Evolutionary conservation across 2,888 invertebrate genomes (phyloP).

Genomic region (Zeuzera pyrina): DNA sequence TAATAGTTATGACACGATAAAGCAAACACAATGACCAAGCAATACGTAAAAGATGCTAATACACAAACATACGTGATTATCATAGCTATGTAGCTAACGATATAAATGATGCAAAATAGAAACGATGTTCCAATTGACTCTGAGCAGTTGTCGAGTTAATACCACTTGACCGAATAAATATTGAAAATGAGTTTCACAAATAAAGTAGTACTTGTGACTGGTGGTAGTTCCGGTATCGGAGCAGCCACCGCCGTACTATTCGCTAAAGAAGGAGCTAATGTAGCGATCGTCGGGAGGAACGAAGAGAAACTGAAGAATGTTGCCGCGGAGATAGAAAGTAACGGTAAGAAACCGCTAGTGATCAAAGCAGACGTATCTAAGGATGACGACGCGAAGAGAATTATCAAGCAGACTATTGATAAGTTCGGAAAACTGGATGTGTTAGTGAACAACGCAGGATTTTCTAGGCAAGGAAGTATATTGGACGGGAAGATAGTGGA

Average conservation of each 20-base stretch:
- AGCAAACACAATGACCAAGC: no score
- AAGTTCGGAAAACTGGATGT: slow-evolving; percentile 28
- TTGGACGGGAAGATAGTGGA: slow-evolving; percentile 15
- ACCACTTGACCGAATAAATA: no score
- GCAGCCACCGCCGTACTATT: slow-evolving; percentile 30
- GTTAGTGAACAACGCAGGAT: slow-evolving; percentile 30
- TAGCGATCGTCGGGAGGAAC: slow-evolving; percentile 40
- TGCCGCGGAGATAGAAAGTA: slow-evolving; percentile 23
- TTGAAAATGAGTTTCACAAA: slow-evolving; percentile 35
- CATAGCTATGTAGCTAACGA: no score
- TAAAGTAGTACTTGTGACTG: slow-evolving; percentile 43
- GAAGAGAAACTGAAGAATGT: slow-evolving; percentile 29
- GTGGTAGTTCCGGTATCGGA: slow-evolving; percentile 46
- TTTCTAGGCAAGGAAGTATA: slow-evolving; percentile 14
- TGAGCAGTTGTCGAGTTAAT: no score
- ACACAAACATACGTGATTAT: no score
- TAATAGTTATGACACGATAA: no score
- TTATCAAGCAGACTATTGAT: slow-evolving; percentile 21
- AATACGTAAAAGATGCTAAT: no score
- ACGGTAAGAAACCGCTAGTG: slow-evolving; percentile 18
- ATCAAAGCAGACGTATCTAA: slow-evolving; percentile 26
- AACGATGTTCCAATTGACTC: no score
- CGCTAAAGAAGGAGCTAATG: slow-evolving; percentile 31
- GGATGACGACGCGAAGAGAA: slow-evolving; percentile 19
- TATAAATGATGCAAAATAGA: no score